phyloP scores from a whole-genome alignment of 2,113 vertebrate genomes.

The Lophochroa leadbeateri region DNA sequence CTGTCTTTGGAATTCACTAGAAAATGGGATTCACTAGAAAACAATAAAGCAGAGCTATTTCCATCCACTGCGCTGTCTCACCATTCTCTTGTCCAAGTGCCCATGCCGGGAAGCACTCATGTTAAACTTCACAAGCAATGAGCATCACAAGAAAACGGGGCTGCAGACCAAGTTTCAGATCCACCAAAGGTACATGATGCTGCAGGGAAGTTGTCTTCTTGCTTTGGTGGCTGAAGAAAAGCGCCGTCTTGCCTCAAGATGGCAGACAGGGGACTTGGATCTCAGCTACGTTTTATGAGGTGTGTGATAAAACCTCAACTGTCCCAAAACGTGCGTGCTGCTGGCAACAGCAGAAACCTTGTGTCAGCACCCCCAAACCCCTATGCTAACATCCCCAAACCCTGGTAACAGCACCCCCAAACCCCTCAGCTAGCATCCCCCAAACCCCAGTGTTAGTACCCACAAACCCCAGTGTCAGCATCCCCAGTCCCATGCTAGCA shows the following conservation, averaged over 20 bases:
- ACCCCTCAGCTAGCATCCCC: too few species aligned
- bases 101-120: rapidly evolving
- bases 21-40: background rate
- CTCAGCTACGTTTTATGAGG: rapidly evolving
- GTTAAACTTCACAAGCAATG: rapidly evolving
- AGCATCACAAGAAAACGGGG: background rate
- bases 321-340: rapidly evolving
- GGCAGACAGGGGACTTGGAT: background rate
- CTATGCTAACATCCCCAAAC: too few species aligned
- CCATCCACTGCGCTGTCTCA: rapidly evolving
- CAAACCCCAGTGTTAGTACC: background rate
- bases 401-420: rapidly evolving
- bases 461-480: background rate
- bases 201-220: background rate
- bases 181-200: rapidly evolving
- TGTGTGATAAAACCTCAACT: rapidly evolving
- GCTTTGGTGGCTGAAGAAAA: background rate
- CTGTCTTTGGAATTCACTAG: background rate
- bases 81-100: background rate
- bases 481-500: background rate
- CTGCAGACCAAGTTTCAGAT: rapidly evolving
- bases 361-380: too few species aligned
- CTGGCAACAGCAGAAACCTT: background rate
- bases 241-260: background rate
- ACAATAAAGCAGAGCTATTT: rapidly evolving